phyloP scores from a whole-genome alignment of 2,888 invertebrate genomes.

The Andrena marginata region DNA sequence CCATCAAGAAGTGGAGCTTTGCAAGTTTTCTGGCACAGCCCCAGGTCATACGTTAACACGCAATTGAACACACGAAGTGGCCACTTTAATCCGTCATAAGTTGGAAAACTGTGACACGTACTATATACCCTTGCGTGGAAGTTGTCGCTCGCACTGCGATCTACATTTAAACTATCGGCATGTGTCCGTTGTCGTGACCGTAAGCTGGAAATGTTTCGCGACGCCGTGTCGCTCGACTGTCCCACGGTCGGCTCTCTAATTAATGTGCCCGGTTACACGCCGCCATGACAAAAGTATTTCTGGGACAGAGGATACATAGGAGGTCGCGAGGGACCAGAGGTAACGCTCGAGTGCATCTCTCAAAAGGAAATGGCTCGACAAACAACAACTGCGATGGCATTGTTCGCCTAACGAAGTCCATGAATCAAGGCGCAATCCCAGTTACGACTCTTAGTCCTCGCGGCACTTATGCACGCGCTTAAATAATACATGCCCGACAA shows the following conservation, averaged over 20 bases:
- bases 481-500: slow-evolving; percentile 23
- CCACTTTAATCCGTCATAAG: slow-evolving; percentile 8
- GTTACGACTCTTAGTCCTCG: slow-evolving; percentile 24
- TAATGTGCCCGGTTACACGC: slow-evolving; percentile 33
- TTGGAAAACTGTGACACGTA: neutral
- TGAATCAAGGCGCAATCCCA: slow-evolving; percentile 48
- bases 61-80: neutral
- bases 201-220: neutral
- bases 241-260: slow-evolving; percentile 26
- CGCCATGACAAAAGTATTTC: slow-evolving; percentile 43
- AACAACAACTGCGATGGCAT: slow-evolving; percentile 61
- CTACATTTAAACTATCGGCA: neutral
- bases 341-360: slow-evolving; percentile 53
- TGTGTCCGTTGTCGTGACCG: neutral
- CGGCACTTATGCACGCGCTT: slow-evolving; percentile 27
- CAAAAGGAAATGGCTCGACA: slow-evolving; percentile 63
- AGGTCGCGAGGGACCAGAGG: slow-evolving; percentile 47
- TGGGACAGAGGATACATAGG: slow-evolving; percentile 27
- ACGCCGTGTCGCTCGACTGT: slow-evolving; percentile 10
- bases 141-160: neutral
- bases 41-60: neutral
- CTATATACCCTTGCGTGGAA: neutral
- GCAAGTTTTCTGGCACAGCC: slow-evolving; percentile 1
- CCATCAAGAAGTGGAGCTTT: neutral
- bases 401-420: slow-evolving; percentile 61